These are phyloP conservation scores for Masnerella sp. DNA, from an alignment of 2,888 invertebrate genomes.

Conservation along the genomic window DNA sequence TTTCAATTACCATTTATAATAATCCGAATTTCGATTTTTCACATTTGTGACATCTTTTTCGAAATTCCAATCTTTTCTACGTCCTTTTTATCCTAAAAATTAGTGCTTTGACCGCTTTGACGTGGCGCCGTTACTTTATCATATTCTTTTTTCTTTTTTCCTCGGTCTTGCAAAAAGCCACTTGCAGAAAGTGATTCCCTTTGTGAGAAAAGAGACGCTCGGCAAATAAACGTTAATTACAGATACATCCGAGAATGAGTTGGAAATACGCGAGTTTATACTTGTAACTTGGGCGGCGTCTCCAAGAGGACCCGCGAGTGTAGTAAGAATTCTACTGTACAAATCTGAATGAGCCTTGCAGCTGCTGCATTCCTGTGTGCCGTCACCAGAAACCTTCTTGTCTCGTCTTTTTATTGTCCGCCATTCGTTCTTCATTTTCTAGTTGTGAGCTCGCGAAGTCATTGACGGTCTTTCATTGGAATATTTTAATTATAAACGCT, in stretches of 20 bases:
- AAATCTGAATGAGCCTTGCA: constrained; percentile 76
- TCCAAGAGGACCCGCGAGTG: constrained; percentile 57
- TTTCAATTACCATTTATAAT: too few relatives aligned
- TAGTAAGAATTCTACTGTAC: constrained; percentile 74
- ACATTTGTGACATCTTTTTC: too few relatives aligned
- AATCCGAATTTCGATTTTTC: too few relatives aligned
- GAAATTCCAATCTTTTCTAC: too few relatives aligned
- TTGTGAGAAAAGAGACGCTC: constrained; percentile 44
- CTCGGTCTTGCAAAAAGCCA: constrained; percentile 30
- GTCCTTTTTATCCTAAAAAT: too few relatives aligned
- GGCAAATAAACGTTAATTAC: constrained; percentile 61
- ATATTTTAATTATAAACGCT: constrained; percentile 30
- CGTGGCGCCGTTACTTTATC: too few relatives aligned
- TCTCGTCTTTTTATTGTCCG: constrained; percentile 60
- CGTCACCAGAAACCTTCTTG: constrained; percentile 69
- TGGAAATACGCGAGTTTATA: constrained; percentile 70
- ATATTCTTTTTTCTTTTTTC: constrained; percentile 20
- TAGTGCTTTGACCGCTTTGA: too few relatives aligned
- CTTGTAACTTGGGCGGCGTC: constrained; percentile 71
- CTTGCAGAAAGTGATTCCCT: constrained; percentile 37
- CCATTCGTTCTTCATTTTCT: constrained; percentile 45
- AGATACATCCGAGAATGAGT: constrained; percentile 67
- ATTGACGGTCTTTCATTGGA: constrained; percentile 36
- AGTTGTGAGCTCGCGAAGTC: constrained; percentile 19
- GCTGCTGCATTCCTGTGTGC: constrained; percentile 75